phyloP scores from a whole-genome alignment of 2,888 invertebrate species.

The Noctuana brunneofusca region DNA sequence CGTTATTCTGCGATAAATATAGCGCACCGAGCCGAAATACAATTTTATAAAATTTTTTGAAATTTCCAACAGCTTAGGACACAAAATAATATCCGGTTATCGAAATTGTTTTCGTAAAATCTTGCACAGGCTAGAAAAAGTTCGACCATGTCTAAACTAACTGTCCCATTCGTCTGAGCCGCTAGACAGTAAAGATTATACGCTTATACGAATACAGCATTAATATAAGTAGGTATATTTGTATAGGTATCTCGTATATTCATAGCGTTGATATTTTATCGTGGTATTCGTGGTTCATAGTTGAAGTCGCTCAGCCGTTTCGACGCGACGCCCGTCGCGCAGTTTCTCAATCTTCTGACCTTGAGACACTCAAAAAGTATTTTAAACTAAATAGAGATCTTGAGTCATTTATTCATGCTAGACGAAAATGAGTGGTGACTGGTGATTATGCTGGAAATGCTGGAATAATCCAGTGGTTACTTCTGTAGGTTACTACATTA shows the following conservation, averaged over 20 bases:
- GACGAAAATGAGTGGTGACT: not conserved
- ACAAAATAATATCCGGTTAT: too few relatives aligned
- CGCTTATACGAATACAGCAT: not conserved
- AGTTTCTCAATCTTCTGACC: slow-evolving; percentile 7
- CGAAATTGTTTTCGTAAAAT: not conserved
- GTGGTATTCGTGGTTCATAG: not conserved
- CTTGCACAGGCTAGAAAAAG: not conserved
- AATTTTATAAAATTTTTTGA: too few relatives aligned
- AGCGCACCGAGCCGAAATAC: too few relatives aligned
- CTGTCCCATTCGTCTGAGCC: not conserved
- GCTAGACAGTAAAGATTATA: not conserved
- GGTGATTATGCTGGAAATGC: not conserved
- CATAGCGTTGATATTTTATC: not conserved
- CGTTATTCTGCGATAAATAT: too few relatives aligned
- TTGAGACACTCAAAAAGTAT: slow-evolving; percentile 1
- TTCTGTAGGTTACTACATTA: too few relatives aligned
- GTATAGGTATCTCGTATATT: not conserved
- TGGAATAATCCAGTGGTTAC: not conserved
- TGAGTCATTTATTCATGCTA: not conserved
- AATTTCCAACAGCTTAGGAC: too few relatives aligned
- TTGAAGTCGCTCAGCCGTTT: slow-evolving; percentile 1
- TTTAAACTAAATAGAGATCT: not conserved
- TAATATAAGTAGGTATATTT: not conserved
- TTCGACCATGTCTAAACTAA: not conserved
- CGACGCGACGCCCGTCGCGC: not conserved